Base-by-base conservation (phyloP, 2,888 invertebrate species). In the Aphodius granarius region DNA sequence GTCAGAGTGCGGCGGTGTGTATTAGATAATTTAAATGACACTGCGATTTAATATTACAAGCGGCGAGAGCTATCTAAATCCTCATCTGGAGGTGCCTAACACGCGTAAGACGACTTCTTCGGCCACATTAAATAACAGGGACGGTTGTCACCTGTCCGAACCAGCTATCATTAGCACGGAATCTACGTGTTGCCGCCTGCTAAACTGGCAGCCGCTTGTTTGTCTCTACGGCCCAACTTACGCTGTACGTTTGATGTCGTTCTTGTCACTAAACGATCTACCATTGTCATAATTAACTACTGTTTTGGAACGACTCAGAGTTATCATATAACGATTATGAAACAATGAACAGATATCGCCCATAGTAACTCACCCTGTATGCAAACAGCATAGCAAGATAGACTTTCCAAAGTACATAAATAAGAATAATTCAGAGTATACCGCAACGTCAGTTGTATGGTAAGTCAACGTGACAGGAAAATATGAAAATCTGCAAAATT, bases 161-260 rank as follows among this genome's bases (percentile, higher is more conserved):
- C n/a, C 68, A 68, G 68, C 21, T 68, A 68, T 68, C 68, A 68
- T 68, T 68, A 68, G 68, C 66, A 66, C n/a, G 18, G 19, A 19
- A 20, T 20, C 66, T 66, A 18, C 66, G n/a, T 66, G 18, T 68
- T 21, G 21, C 68, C n/a, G 68, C 20, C 20, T 21, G 16, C 68
- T 19, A 66, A 20, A 20, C 66, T 21, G 66, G 5, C 66, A 66
- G 66, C 19, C 66, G 66, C 20, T 19, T 21, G 66, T 66, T 66
- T 66, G 66, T 66, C 66, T 64, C 18, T 43, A 43, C 13, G 43
- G 43, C 13, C 43, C 43, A 6, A 43, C 6, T 13, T 43, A 9
- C 43, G 43, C 3, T 5, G 22, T 20, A 20, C 68, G 68, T 68
- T 68, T 68, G 68, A 68, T 21, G 68, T 68, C 22, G 68, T 68